phyloP scores from a whole-genome alignment of 2,797 vertebrate genomes.

The Harpagifer antarcticus region DNA sequence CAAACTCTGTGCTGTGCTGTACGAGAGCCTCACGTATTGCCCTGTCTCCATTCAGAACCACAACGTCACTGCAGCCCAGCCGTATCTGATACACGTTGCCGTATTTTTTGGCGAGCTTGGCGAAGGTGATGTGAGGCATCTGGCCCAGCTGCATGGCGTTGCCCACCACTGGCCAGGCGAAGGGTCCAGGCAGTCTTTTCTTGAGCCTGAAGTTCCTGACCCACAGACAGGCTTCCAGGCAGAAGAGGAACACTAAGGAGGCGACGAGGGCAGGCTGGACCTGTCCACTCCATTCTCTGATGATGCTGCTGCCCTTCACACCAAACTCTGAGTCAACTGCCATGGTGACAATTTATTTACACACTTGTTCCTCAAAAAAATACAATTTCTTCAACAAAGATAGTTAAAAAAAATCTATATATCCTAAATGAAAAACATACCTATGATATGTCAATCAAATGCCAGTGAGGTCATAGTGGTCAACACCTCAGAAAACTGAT shows the following conservation, averaged over 20 bases:
- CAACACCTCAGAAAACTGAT: constrained; percentile 9
- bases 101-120: constrained; percentile 84
- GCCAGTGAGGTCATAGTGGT: constrained; percentile 29
- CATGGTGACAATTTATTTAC: constrained; percentile 62
- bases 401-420: constrained; percentile 32
- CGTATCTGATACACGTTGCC: constrained; percentile 89
- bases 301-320: constrained; percentile 79
- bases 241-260: constrained; percentile 84
- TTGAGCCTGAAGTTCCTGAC: constrained; percentile 76
- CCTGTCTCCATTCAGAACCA: constrained; percentile 87
- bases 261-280: constrained; percentile 85
- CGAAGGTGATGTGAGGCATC: constrained; percentile 89
- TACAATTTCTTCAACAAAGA: constrained; percentile 30
- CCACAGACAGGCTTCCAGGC: constrained; percentile 82
- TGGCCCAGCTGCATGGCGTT: constrained; percentile 90
- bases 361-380: constrained; percentile 26
- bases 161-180: constrained; percentile 90
- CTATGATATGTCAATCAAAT: constrained; percentile 36
- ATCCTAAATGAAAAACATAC: constrained; percentile 46
- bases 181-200: constrained; percentile 86
- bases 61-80: constrained; percentile 84
- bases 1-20: constrained; percentile 84
- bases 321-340: constrained; percentile 77
- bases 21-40: constrained; percentile 88
- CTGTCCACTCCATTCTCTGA: constrained; percentile 83